These are phyloP conservation scores for Neelides sp. DNA, from an alignment of 1,140 invertebrate genomes.

Conservation along the genomic window DNA sequence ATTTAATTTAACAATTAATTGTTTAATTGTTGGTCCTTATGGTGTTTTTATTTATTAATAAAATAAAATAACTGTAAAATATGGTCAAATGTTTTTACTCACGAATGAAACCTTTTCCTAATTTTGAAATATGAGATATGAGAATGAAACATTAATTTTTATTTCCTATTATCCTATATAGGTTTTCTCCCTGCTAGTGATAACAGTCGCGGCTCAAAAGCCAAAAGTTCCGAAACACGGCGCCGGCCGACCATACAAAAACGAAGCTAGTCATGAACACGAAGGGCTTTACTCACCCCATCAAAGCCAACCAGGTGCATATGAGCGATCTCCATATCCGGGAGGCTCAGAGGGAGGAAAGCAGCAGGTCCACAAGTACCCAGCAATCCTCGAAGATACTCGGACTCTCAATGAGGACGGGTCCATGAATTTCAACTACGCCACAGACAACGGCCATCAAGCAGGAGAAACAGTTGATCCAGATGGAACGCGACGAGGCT, in stretches of 20 bases:
- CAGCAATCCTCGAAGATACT: conserved; percentile 23
- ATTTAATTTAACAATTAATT: no score
- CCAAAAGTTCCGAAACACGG: neutral
- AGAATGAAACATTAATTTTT: no score
- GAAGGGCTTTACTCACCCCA: neutral
- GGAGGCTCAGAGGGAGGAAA: neutral
- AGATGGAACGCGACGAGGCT: conserved; percentile 49
- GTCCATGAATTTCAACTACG: conserved; percentile 39
- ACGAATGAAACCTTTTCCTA: no score
- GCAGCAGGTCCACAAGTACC: conserved; percentile 12
- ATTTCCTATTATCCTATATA: neutral
- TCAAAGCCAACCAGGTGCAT: neutral
- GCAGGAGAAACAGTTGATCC: conserved; percentile 49
- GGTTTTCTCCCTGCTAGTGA: neutral
- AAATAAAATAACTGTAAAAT: no score
- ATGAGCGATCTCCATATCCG: no score
- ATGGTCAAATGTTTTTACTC: no score
- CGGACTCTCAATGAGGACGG: conserved; percentile 27
- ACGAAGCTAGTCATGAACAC: neutral
- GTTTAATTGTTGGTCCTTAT: no score
- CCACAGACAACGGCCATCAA: conserved; percentile 50
- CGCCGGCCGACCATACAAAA: neutral
- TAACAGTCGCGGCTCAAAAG: neutral
- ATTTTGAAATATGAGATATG: no score
- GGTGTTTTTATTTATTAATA: no score